A percentile compares a stretch with the other conserved stretches of the same genome.
phyloP scores from a whole-genome alignment of 2,888 invertebrate genomes.

The Aquatica leii region DNA sequence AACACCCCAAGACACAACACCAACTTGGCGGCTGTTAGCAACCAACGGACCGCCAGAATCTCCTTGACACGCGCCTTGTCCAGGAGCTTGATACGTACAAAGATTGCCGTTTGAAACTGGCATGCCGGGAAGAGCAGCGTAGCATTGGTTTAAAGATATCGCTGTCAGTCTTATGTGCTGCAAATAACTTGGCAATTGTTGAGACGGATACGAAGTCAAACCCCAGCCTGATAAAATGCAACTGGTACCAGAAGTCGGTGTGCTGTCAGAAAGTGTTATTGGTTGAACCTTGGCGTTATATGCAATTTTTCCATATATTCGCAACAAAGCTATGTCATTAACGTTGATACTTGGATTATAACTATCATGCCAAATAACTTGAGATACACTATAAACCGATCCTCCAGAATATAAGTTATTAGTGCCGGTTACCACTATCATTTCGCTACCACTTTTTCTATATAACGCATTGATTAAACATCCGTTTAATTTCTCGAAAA shows the following conservation, averaged over 20 bases:
- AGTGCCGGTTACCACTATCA: conserved; percentile 62
- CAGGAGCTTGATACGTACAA: conserved; percentile 66
- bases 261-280: neutral
- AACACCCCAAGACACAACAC: conserved; percentile 66
- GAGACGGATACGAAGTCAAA: conserved; percentile 62
- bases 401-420: conserved; percentile 61
- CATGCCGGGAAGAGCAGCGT: conserved; percentile 36
- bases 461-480: neutral
- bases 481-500: too few species aligned
- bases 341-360: conserved; percentile 53
- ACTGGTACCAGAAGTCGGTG: conserved; percentile 12
- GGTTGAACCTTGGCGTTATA: conserved; percentile 9
- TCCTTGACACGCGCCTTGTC: conserved; percentile 68
- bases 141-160: conserved; percentile 63
- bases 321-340: conserved; percentile 42
- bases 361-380: conserved; percentile 60
- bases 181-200: conserved; percentile 63
- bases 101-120: conserved; percentile 64
- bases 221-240: conserved; percentile 40
- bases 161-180: conserved; percentile 65
- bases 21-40: conserved; percentile 57
- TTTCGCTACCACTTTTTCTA: conserved; percentile 1
- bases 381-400: conserved; percentile 55
- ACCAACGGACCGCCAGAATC: conserved; percentile 66
- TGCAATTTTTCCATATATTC: conserved; percentile 20